Percentiles rank a stretch among this genome's conserved stretches.
Evolutionary conservation across 2,113 vertebrate genomes (phyloP).

Genomic region (Zootoca vivipara): DNA sequence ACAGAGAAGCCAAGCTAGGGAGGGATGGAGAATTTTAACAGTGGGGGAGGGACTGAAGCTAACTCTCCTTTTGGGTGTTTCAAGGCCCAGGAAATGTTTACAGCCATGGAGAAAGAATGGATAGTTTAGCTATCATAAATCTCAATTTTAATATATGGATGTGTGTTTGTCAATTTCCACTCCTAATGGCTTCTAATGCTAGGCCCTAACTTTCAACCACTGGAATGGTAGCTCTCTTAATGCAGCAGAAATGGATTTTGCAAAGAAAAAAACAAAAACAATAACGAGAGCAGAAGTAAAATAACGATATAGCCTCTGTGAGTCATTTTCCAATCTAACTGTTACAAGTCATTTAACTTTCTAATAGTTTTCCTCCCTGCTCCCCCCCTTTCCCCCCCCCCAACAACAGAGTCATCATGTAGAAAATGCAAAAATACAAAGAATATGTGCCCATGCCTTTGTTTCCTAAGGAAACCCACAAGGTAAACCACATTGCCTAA

Average conservation of each 20-base stretch:
- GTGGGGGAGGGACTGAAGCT: background rate
- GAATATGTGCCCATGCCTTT: constrained; percentile 14
- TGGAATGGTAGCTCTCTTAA: background rate
- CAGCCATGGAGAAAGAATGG: constrained; percentile 40
- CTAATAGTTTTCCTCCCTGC: constrained; percentile 24
- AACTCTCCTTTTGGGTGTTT: background rate
- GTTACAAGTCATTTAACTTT: constrained; percentile 31
- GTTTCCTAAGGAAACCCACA: constrained; percentile 54
- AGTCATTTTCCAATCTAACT: constrained; percentile 13
- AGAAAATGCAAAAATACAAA: constrained; percentile 16
- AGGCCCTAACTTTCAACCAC: constrained; percentile 12
- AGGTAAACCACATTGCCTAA: constrained; percentile 56
- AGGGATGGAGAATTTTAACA: background rate
- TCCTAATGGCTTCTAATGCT: constrained; percentile 40
- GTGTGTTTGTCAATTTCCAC: constrained; percentile 26
- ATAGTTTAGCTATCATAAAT: constrained; percentile 40
- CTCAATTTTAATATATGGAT: constrained; percentile 34
- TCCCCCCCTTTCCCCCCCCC: background rate
- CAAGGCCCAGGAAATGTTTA: constrained; percentile 38
- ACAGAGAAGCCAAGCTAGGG: constrained; percentile 38
- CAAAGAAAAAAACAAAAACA: background rate
- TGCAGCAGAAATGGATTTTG: constrained; percentile 21
- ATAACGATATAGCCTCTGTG: constrained; percentile 3
- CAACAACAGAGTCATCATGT: background rate
- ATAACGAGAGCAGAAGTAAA: constrained; percentile 28